Percentiles rank a stretch among this genome's conserved stretches.
Conservation (phyloP, 2,888 invertebrate genomes). For the Tinea semifulvella region DNA sequence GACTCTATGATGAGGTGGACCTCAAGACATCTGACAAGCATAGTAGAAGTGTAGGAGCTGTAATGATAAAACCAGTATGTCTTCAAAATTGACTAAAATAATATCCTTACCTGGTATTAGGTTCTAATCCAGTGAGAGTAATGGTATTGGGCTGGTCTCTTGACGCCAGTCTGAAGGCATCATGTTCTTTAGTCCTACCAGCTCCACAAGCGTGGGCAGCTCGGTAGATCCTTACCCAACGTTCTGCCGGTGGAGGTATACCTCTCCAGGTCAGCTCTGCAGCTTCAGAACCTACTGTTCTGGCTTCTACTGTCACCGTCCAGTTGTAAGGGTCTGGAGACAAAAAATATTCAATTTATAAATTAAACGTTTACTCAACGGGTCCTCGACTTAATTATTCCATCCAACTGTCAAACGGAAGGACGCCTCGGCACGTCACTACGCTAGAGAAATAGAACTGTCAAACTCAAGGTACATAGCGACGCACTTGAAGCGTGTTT, state of each 20-base stretch:
- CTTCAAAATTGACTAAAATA: too few relatives aligned
- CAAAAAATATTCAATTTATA: slow-evolving; percentile 12
- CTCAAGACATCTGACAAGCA: too few relatives aligned
- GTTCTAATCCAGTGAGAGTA: slow-evolving; percentile 40
- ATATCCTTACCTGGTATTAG: slow-evolving; percentile 67
- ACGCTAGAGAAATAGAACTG: too few relatives aligned
- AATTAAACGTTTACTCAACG: slow-evolving; percentile 13
- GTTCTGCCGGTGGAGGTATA: slow-evolving; percentile 88
- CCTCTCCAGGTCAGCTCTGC: slow-evolving; percentile 86
- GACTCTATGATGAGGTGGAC: too few relatives aligned
- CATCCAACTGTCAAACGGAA: too few relatives aligned
- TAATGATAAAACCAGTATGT: too few relatives aligned
- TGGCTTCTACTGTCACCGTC: slow-evolving; percentile 78
- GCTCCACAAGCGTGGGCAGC: slow-evolving; percentile 72
- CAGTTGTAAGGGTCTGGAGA: slow-evolving; percentile 81
- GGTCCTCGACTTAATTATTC: not conserved
- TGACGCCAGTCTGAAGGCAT: slow-evolving; percentile 47
- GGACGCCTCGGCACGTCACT: too few relatives aligned
- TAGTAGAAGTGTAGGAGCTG: too few relatives aligned
- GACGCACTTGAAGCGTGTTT: too few relatives aligned
- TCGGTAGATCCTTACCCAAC: slow-evolving; percentile 88
- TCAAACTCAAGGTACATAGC: too few relatives aligned
- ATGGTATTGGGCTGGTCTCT: slow-evolving; percentile 44
- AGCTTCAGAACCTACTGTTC: slow-evolving; percentile 77
- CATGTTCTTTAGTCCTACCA: slow-evolving; percentile 52